Evolutionary conservation across 1,140 invertebrate species (phyloP).

Genomic region (Megathymus violae): DNA sequence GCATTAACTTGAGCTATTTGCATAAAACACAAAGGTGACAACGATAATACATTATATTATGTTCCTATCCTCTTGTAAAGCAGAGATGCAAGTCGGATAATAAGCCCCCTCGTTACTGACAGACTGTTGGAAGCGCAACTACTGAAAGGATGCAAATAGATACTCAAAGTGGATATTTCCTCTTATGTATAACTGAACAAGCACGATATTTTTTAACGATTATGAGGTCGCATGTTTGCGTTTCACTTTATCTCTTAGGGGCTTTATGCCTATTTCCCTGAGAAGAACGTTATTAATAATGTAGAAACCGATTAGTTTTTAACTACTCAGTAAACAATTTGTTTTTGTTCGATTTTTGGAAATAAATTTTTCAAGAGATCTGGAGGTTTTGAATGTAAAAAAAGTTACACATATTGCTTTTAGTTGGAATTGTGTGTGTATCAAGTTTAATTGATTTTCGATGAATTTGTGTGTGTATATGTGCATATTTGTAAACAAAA

Average conservation of each 20-base stretch:
- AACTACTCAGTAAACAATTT: neutral
- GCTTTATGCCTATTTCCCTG: conserved; percentile 1
- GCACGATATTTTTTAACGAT: conserved; percentile 23
- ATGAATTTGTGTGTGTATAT: too few relatives aligned
- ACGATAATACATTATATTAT: neutral
- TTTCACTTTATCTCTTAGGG: conserved; percentile 7
- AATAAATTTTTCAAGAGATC: too few relatives aligned
- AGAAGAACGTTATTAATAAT: conserved; percentile 2
- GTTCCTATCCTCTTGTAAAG: conserved; percentile 22
- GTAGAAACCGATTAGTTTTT: neutral
- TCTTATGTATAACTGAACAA: conserved; percentile 42
- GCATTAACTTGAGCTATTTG: too few relatives aligned
- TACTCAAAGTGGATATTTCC: conserved; percentile 67
- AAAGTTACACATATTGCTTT: too few relatives aligned
- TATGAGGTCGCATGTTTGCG: conserved; percentile 27
- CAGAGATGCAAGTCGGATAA: conserved; percentile 40
- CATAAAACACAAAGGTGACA: too few relatives aligned
- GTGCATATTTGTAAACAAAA: too few relatives aligned
- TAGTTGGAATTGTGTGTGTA: too few relatives aligned
- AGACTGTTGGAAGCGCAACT: conserved; percentile 51
- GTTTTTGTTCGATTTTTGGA: too few relatives aligned
- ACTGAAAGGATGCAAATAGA: conserved; percentile 66
- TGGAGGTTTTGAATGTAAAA: too few relatives aligned
- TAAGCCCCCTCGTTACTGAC: conserved; percentile 49
- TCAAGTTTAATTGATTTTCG: too few relatives aligned